Base-by-base conservation (phyloP, 2,113 vertebrate genomes). In the Phalacrocorax pelagicus region DNA sequence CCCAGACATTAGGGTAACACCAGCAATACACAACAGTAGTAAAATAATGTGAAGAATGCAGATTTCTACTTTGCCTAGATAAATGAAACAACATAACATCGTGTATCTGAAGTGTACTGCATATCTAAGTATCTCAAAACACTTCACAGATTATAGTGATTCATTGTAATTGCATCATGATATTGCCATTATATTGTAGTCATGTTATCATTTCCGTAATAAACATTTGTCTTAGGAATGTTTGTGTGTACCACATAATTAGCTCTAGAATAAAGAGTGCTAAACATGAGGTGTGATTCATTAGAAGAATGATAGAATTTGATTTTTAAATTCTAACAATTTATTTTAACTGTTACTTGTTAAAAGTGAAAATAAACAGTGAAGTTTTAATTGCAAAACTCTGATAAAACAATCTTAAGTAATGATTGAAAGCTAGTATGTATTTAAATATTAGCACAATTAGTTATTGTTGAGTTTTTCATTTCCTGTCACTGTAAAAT, bases 211-310 rank as follows among this genome's bases (percentile, higher is more conserved):
- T 96, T 95, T 91, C 91, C 1, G 36, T 95, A 96, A 94, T 96
- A 97, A 97, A 96, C 94, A 96, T 96, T 96, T 96, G 94, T 96
- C 91, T 94, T 89, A 92, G 83, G 69, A 92, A 88, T 94, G 92
- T 89, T 96, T 81, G 65, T 92, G 57, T 91, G 92, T 62, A 57
- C 80, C 83, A 87, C 83, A n/a, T 92, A 97, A 96, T 97, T 97
- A 95, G 72, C 79, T 96, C 55, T 69, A 74, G 94, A 90, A 93
- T 90, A 92, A 88, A 92, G 81, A 72, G 29, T 81, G 69, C 74
- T 95, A 95, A 95, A 93, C 77, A 79, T 57, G 91, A 97, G 94
- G 83, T 95, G 75, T 97, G 92, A 96, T 95, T 94, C 95, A 92
- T 94, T 94, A 95, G 72, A 72, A 74, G 65, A 95, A 85, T 92